phyloP scores from a whole-genome alignment of 1,140 invertebrate species.

The Cyrtorhinus lividipennis region DNA sequence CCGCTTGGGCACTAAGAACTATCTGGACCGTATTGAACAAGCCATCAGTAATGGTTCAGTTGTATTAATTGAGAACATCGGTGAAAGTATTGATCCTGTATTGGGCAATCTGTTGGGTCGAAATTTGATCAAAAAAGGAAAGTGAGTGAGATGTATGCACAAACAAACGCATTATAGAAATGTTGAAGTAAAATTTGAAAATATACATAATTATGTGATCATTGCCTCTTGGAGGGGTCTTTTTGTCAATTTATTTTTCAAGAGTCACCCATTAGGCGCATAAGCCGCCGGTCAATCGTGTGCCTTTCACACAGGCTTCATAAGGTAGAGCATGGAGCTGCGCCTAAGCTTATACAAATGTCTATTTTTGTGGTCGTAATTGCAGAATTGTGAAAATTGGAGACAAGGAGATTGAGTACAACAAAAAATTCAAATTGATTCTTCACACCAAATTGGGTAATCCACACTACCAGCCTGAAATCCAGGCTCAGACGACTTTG shows the following conservation, averaged over 20 bases:
- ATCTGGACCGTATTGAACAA: constrained; percentile 69
- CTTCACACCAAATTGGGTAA: constrained; percentile 88
- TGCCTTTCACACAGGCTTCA: too few species aligned
- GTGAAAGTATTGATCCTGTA: constrained; percentile 76
- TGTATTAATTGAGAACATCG: constrained; percentile 77
- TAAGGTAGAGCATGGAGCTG: too few species aligned
- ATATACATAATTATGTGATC: too few species aligned
- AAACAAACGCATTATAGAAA: too few species aligned
- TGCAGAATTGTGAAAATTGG: constrained; percentile 62
- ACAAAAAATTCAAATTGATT: constrained; percentile 66
- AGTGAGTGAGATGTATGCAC: too few species aligned
- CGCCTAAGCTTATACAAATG: too few species aligned
- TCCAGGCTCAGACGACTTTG: constrained; percentile 88
- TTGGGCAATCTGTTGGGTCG: constrained; percentile 78
- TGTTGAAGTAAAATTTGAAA: neutral
- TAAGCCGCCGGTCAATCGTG: too few species aligned
- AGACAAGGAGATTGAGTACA: constrained; percentile 81
- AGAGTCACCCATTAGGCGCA: too few species aligned
- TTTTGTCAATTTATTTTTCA: too few species aligned
- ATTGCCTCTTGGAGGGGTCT: too few species aligned
- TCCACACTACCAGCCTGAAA: constrained; percentile 91
- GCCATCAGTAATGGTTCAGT: constrained; percentile 56
- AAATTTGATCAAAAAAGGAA: constrained; percentile 71
- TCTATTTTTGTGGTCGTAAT: too few species aligned
- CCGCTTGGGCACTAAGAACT: constrained; percentile 62